A percentile compares a stretch with the other conserved stretches of the same genome.
Conservation (phyloP, 2,113 vertebrate genomes). For the Emydura subglobosa region DNA sequence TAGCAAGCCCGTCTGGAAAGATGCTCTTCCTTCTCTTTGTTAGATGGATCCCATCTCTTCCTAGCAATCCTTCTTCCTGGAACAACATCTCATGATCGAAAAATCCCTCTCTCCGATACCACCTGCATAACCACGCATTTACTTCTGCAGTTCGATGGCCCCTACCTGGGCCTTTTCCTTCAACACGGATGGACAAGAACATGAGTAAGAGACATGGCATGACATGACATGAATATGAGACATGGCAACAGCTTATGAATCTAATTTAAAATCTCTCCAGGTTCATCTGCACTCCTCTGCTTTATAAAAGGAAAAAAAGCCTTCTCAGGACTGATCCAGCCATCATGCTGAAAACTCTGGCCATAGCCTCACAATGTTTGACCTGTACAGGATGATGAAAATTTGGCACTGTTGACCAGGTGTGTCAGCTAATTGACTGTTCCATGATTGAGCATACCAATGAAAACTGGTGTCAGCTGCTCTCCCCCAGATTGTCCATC, state of each 20-base stretch:
- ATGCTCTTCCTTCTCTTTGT: too few relatives aligned
- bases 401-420: accelerated
- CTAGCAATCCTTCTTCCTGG: too few relatives aligned
- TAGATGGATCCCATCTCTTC: too few relatives aligned
- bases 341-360: neutral
- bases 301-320: accelerated
- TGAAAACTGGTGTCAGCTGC: neutral
- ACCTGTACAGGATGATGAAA: neutral
- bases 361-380: neutral
- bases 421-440: neutral
- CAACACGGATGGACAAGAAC: too few relatives aligned
- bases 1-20: too few relatives aligned
- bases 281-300: neutral
- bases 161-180: too few relatives aligned
- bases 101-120: too few relatives aligned
- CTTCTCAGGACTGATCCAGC: neutral
- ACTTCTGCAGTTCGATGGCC: too few relatives aligned
- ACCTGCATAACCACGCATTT: too few relatives aligned
- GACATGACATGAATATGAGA: neutral
- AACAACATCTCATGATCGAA: too few relatives aligned
- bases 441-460: neutral
- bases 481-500: accelerated
- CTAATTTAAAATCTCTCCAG: neutral
- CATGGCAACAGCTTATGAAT: neutral
- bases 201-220: too few relatives aligned